These are phyloP conservation scores for Nylanderia fulva DNA, from an alignment of 1,140 invertebrate genomes.

Conservation along the genomic window DNA sequence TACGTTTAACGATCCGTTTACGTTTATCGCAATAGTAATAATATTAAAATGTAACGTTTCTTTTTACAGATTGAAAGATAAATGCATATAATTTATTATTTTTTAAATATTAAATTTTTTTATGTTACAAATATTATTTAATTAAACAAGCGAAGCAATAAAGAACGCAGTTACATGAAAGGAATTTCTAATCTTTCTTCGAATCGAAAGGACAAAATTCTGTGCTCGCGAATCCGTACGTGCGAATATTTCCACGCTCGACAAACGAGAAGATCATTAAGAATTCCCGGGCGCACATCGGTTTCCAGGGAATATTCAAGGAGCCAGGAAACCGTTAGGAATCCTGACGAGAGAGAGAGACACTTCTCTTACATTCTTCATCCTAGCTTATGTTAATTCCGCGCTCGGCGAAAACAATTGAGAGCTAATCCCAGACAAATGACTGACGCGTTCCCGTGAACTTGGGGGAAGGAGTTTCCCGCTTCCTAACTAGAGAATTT, in stretches of 20 bases:
- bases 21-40: background rate
- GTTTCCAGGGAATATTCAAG: slow-evolving; percentile 74
- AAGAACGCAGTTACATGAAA: background rate
- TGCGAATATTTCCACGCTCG: slow-evolving; percentile 60
- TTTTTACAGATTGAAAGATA: background rate
- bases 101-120: background rate
- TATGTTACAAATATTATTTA: background rate
- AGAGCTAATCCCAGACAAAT: slow-evolving; percentile 86
- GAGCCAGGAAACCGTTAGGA: slow-evolving; percentile 63
- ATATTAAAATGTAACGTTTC: background rate
- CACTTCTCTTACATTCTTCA: slow-evolving; percentile 83
- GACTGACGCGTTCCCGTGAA: slow-evolving; percentile 80
- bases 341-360: slow-evolving; percentile 75
- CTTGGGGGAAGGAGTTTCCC: slow-evolving; percentile 43
- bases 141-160: background rate
- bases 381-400: slow-evolving; percentile 86
- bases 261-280: slow-evolving; percentile 72
- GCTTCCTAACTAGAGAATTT: slow-evolving; percentile 60
- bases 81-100: too few species aligned
- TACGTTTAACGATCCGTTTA: slow-evolving; percentile 31
- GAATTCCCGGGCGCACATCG: slow-evolving; percentile 69
- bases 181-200: slow-evolving; percentile 11
- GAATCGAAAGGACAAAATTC: background rate
- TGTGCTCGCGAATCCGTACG: slow-evolving; percentile 39
- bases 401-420: slow-evolving; percentile 82